Conservation (phyloP, 2,113 vertebrate genomes). For the Carollia perspicillata region DNA sequence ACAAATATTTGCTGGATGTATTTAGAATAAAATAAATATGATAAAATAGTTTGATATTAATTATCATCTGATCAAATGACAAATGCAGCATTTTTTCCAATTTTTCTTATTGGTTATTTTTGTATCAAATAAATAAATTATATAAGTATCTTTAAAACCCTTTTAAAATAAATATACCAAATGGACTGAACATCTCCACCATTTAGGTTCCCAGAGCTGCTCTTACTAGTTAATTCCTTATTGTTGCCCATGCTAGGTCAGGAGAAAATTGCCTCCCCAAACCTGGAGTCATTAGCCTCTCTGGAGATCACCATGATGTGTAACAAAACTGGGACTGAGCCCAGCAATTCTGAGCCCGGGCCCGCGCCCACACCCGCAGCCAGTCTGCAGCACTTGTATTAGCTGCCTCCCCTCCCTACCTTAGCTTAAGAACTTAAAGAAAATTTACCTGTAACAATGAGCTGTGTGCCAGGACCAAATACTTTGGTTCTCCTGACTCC, state of each 20-base stretch:
- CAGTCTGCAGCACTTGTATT: too few relatives aligned
- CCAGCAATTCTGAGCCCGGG: neutral
- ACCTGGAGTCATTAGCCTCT: neutral
- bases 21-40: neutral
- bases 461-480: conserved; percentile 70
- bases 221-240: neutral
- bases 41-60: neutral
- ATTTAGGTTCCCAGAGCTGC: too few relatives aligned
- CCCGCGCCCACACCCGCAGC: neutral
- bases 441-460: conserved; percentile 67
- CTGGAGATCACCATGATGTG: too few relatives aligned
- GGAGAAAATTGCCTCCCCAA: neutral
- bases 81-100: neutral
- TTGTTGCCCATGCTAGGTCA: neutral
- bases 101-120: neutral
- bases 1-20: too few relatives aligned
- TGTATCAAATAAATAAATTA: neutral
- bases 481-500: neutral
- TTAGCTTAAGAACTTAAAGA: neutral
- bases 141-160: neutral
- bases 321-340: neutral
- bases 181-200: neutral
- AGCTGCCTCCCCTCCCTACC: neutral
- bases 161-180: neutral
- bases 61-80: neutral